A percentile compares a stretch with the other conserved stretches of the same genome.
Evolutionary conservation across 2,113 vertebrate genomes (phyloP).

Genomic region (Motacilla alba): DNA sequence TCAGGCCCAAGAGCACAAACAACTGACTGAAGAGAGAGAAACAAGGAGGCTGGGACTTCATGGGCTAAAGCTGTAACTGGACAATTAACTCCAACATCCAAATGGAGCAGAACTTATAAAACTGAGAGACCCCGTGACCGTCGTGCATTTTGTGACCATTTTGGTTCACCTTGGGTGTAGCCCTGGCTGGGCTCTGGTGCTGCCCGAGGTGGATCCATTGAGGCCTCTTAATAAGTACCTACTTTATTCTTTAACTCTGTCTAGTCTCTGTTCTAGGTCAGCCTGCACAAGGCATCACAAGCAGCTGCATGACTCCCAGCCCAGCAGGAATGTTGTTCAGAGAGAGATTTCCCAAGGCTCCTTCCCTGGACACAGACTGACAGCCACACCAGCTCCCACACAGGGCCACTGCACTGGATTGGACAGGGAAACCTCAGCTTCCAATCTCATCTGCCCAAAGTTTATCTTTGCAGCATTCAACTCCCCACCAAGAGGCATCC

Average conservation of each 20-base stretch:
- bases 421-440: neutral
- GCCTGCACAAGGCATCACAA: neutral
- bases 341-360: neutral
- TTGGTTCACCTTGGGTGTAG: neutral
- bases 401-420: fast-evolving
- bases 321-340: fast-evolving
- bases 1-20: neutral
- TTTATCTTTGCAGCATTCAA: neutral
- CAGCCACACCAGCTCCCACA: neutral
- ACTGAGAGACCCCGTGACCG: neutral
- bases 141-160: neutral
- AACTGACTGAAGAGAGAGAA: neutral
- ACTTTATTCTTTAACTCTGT: neutral
- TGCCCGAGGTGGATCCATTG: neutral
- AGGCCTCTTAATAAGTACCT: neutral
- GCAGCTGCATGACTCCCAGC: neutral
- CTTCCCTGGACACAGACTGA: neutral
- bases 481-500: neutral
- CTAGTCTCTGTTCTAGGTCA: neutral
- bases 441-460: neutral
- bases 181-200: too few species aligned
- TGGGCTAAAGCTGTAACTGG: neutral
- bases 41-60: neutral
- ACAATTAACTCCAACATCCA: neutral
- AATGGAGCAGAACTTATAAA: neutral